Percentiles rank a stretch among this genome's conserved stretches.
Conservation (phyloP, 2,888 invertebrate species). For the Brachyopa scutellaris region DNA sequence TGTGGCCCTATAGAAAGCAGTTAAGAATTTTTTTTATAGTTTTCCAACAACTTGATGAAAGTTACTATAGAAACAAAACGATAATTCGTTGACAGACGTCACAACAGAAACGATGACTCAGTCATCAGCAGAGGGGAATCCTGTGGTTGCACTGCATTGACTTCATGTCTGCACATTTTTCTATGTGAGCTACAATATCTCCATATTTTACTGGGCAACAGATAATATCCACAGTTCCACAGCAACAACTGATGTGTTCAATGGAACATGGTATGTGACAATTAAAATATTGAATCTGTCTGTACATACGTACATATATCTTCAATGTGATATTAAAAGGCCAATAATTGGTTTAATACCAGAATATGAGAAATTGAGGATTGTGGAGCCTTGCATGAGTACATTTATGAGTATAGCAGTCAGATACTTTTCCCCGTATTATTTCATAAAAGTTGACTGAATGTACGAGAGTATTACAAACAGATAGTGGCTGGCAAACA, state of each 20-base stretch:
- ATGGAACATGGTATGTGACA: constrained; percentile 8
- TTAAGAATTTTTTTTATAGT: too few relatives aligned
- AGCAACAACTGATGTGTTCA: constrained; percentile 19
- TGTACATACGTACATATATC: too few relatives aligned
- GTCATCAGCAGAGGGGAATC: constrained; percentile 24
- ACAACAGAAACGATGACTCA: too few relatives aligned
- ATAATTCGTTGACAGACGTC: too few relatives aligned
- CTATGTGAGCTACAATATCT: neutral
- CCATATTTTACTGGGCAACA: neutral
- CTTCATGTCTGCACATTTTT: constrained; percentile 35
- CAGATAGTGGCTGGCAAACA: too few relatives aligned
- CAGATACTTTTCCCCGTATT: too few relatives aligned
- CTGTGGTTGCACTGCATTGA: constrained; percentile 18
- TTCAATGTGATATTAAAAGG: constrained; percentile 57
- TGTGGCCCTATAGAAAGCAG: too few relatives aligned
- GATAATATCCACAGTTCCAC: constrained; percentile 22
- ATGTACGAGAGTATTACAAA: too few relatives aligned
- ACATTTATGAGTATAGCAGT: too few relatives aligned
- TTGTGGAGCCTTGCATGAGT: constrained; percentile 8
- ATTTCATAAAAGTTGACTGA: constrained; percentile 58
- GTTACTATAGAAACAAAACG: neutral
- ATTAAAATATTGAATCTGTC: too few relatives aligned
- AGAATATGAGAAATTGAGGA: constrained; percentile 22
- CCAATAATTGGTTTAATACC: constrained; percentile 63
- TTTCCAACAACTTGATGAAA: constrained; percentile 17